A percentile compares a stretch with the other conserved stretches of the same genome.
Evolutionary conservation across 2,888 invertebrate species (phyloP).

Genomic region (Cosmia pyralina): DNA sequence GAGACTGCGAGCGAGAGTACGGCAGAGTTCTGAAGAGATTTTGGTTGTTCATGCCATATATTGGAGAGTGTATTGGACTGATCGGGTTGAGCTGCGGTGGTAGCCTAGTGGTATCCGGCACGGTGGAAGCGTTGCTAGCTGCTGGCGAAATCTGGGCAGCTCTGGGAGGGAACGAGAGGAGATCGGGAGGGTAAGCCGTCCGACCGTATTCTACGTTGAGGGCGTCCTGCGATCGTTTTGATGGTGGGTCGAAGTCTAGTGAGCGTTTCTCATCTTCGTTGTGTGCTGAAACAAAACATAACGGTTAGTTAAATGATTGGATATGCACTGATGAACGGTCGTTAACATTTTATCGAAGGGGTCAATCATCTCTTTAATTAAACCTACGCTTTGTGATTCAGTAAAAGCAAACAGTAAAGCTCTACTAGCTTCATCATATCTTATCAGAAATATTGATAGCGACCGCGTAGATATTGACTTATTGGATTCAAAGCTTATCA

Average conservation of each 20-base stretch:
- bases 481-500: constrained; percentile 28
- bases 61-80: constrained; percentile 92
- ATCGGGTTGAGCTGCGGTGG: constrained; percentile 90
- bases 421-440: constrained; percentile 24
- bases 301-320: neutral
- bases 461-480: constrained; percentile 7
- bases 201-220: constrained; percentile 90
- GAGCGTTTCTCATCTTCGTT: constrained; percentile 93
- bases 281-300: constrained; percentile 84
- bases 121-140: constrained; percentile 95
- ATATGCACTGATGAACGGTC: constrained; percentile 3
- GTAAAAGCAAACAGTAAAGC: constrained; percentile 36
- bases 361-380: constrained; percentile 28
- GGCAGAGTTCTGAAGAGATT: constrained; percentile 94
- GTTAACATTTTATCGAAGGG: neutral
- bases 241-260: constrained; percentile 91
- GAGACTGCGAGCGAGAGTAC: constrained; percentile 94
- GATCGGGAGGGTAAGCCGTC: constrained; percentile 94
- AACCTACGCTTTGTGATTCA: constrained; percentile 32
- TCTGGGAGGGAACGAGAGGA: constrained; percentile 94
- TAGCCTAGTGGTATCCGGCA: constrained; percentile 92
- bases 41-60: constrained; percentile 91
- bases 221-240: constrained; percentile 89
- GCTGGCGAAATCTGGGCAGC: constrained; percentile 94
- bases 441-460: constrained; percentile 26